Percentiles rank a stretch among this genome's conserved stretches.
Conservation (phyloP, 2,888 invertebrate species). For the Galerucella nymphaeae region DNA sequence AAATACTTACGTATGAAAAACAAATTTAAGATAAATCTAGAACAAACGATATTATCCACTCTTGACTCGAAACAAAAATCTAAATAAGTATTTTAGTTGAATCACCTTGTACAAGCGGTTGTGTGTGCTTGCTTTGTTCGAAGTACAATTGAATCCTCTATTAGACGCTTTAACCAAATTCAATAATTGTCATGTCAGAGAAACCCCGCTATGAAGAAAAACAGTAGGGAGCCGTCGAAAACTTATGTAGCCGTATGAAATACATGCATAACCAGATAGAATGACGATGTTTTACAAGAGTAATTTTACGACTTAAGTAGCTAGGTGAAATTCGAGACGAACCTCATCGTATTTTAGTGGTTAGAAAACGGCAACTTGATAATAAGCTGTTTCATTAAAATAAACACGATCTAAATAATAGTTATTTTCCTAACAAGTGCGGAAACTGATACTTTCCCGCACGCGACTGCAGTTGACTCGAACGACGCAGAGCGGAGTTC, state of each 20-base stretch:
- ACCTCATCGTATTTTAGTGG: neutral
- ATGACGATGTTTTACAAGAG: constrained; percentile 10
- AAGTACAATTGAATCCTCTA: constrained; percentile 40
- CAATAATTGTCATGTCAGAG: constrained; percentile 43
- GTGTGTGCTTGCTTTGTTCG: constrained; percentile 30
- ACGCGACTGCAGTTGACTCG: too few species aligned
- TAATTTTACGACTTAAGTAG: constrained; percentile 22
- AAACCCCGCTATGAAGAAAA: constrained; percentile 25
- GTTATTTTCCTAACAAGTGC: too few species aligned
- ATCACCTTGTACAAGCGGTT: constrained; percentile 17
- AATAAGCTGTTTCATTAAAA: too few species aligned
- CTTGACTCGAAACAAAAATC: neutral
- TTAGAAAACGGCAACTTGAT: neutral
- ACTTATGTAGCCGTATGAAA: constrained; percentile 18
- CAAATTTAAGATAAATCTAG: too few species aligned
- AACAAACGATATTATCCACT: too few species aligned
- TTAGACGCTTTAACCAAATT: constrained; percentile 38
- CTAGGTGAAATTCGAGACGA: neutral
- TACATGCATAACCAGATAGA: constrained; percentile 10
- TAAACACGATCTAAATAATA: too few species aligned
- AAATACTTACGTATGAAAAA: too few species aligned
- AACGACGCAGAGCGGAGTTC: too few species aligned
- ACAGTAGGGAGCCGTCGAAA: constrained; percentile 23
- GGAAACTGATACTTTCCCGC: too few species aligned
- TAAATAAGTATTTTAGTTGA: neutral